Evolutionary conservation across 2,797 vertebrate genomes (phyloP), one percentile per base, ranked within the genome.

Genomic region (Manis crassicaudata): DNA sequence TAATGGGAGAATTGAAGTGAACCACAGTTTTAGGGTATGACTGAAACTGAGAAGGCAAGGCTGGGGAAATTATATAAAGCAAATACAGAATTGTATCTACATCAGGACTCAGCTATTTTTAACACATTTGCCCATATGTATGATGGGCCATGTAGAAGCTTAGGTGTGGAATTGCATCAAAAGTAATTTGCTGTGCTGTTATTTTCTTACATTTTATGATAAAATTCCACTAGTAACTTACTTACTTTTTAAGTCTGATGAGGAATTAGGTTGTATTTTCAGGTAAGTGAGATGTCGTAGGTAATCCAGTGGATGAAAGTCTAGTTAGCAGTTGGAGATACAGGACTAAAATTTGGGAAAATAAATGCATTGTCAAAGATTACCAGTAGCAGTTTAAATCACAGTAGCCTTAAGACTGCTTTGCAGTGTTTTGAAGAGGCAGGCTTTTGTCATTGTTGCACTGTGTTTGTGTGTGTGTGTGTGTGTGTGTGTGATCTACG

Each of bases 141-240:
- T 88, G 7, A 32, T 90, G 0, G 92, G 29, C 13, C 17, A n/a
- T 10, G 21, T 80, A 75, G 12, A 92, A 83, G 3, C 21, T 94
- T 62, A 85, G 35, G 17, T 43, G 70, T 84, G 37, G n/a, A 86
- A 58, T 65, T 40, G 17, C 58, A 86, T 89, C n/a, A 63, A 95
- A 25, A n/a, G 87, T 25, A 75, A 63, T 89, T 80, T 90, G 88
- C 37, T 76, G 10, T 84, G 67, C 46, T 87, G 18, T 3, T 60
- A 6, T 92, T 95, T 92, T 81, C 20, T 60, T 89, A 16, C 65
- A 72, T 77, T 93, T 86, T 92, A 77, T 75, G 56, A 46, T 91
- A 79, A 88, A 93, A 82, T 86, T 21, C 52, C 77, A 81, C 43
- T 70, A 60, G 46, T 91, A 85, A 81, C 52, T 75, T 82, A 27